Conservation (phyloP, 2,113 vertebrate genomes). For the Tamias sibiricus region DNA sequence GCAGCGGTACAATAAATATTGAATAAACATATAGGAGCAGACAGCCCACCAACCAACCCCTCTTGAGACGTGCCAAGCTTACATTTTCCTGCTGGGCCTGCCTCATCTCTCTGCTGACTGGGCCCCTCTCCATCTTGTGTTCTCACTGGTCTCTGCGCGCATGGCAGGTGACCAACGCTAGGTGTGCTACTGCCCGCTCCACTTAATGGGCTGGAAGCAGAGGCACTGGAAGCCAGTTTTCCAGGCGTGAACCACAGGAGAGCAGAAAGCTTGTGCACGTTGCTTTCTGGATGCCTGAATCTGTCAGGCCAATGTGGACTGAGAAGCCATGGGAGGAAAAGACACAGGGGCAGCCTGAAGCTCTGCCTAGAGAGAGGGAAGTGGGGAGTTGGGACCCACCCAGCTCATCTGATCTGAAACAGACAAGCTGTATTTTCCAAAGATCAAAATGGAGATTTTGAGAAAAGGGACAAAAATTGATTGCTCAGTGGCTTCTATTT, state of each 20-base stretch:
- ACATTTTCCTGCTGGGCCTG: neutral
- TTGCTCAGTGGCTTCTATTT: neutral
- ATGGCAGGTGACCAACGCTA: neutral
- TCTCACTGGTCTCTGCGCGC: neutral
- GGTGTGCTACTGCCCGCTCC: fast-evolving
- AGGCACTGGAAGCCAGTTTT: neutral
- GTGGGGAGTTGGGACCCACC: neutral
- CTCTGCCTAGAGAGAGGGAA: neutral
- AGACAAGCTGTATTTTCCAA: neutral
- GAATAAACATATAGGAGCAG: neutral
- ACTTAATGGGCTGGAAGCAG: neutral
- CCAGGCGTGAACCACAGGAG: neutral
- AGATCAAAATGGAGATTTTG: conserved; percentile 29
- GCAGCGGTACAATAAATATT: neutral
- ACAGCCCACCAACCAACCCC: neutral
- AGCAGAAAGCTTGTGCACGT: neutral
- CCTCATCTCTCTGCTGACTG: neutral
- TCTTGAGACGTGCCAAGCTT: neutral
- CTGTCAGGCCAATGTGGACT: neutral
- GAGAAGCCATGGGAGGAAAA: neutral
- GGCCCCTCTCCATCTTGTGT: neutral
- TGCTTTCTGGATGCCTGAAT: neutral
- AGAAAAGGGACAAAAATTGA: neutral
- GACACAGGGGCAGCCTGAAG: neutral
- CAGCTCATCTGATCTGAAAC: neutral